Percentiles rank a stretch among this genome's conserved stretches.
Conservation (phyloP, 2,797 vertebrate species). For the Paramormyrops hopkinsi region DNA sequence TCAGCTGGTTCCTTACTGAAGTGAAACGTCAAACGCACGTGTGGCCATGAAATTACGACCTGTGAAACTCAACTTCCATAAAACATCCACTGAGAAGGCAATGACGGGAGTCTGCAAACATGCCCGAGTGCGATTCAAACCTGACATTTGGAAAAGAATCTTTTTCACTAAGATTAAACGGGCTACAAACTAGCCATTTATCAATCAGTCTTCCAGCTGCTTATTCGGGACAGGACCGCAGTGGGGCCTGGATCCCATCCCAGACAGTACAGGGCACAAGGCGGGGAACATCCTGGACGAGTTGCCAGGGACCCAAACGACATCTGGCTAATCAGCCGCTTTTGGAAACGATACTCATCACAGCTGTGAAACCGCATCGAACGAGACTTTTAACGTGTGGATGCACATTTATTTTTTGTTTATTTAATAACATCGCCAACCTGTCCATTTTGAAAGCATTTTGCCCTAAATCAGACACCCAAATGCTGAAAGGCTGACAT, state of each 20-base stretch:
- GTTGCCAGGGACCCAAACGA: not conserved
- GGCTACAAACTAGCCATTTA: not conserved
- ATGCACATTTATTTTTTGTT: not conserved
- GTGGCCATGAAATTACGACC: not conserved
- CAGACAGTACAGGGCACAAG: not conserved
- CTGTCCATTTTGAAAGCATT: not conserved
- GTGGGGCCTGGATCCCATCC: not conserved
- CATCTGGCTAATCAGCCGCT: not conserved
- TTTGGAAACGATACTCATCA: not conserved
- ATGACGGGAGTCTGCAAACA: not conserved
- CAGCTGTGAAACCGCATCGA: not conserved
- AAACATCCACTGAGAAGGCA: not conserved
- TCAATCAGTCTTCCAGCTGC: not conserved
- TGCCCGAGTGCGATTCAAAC: not conserved
- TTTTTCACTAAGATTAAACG: not conserved
- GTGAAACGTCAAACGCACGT: not conserved
- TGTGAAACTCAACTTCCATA: not conserved
- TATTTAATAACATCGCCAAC: not conserved
- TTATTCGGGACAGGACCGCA: not conserved
- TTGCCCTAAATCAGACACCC: not conserved
- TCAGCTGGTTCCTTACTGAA: not conserved
- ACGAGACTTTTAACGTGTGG: not conserved
- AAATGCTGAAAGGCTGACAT: not conserved
- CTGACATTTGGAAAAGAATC: conserved; percentile 1
- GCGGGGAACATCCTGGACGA: not conserved